Conservation (phyloP, 2,888 invertebrate genomes). For the Cinara cedri region DNA sequence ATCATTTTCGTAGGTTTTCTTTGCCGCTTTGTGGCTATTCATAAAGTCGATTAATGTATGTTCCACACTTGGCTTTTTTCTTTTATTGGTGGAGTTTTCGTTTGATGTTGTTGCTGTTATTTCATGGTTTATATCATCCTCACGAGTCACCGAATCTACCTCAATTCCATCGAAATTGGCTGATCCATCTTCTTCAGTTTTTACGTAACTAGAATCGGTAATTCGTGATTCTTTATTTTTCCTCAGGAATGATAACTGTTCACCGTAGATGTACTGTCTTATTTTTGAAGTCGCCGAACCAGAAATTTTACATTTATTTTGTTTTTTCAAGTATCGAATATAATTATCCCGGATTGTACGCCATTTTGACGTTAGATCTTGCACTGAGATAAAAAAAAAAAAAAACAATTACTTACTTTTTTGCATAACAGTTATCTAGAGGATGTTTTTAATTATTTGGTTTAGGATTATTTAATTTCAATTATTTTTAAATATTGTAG, state of each 20-base stretch:
- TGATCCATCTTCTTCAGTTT: background rate
- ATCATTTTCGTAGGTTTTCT: slow-evolving; percentile 8
- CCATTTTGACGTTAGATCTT: slow-evolving; percentile 27
- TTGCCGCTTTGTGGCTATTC: slow-evolving; percentile 9
- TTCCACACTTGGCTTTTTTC: slow-evolving; percentile 24
- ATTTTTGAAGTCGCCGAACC: slow-evolving; percentile 49
- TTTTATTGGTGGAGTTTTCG: slow-evolving; percentile 1
- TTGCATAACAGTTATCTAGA: slow-evolving; percentile 3
- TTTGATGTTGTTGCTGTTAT: background rate
- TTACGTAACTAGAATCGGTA: slow-evolving; percentile 8
- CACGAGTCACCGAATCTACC: slow-evolving; percentile 1
- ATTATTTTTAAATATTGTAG: slow-evolving; percentile 31
- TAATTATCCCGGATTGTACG: slow-evolving; percentile 22
- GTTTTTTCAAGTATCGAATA: slow-evolving; percentile 32
- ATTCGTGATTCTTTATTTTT: background rate
- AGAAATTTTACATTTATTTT: slow-evolving; percentile 17
- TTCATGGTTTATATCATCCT: slow-evolving; percentile 6
- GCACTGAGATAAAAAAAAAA: slow-evolving; percentile 20
- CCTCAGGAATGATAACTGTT: slow-evolving; percentile 17
- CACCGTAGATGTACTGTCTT: slow-evolving; percentile 11
- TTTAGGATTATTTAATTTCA: slow-evolving; percentile 25
- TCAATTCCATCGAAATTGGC: slow-evolving; percentile 21
- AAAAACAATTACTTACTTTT: slow-evolving; percentile 3
- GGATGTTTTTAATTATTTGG: slow-evolving; percentile 23
- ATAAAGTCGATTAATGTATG: slow-evolving; percentile 23